Conservation (phyloP, 2,797 vertebrate species). For the Myotis vivesi region DNA sequence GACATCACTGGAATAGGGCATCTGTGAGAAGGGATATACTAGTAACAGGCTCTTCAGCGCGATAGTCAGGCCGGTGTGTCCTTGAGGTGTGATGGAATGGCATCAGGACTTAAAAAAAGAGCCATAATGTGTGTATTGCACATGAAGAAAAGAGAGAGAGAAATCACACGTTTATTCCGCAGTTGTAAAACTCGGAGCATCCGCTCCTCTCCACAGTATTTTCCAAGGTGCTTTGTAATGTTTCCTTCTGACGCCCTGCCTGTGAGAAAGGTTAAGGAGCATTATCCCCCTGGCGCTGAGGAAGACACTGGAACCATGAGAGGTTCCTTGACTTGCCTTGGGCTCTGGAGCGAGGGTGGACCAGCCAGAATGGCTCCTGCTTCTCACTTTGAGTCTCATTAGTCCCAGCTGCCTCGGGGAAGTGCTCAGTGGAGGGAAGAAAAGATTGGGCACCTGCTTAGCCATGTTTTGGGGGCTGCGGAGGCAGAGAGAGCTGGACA, state of each 20-base stretch:
- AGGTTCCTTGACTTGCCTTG: not conserved
- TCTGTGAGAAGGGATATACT: not conserved
- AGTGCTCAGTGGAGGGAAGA: not conserved
- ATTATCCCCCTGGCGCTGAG: not conserved
- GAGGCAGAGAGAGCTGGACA: not conserved
- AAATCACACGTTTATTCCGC: not conserved
- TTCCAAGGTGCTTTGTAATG: not conserved
- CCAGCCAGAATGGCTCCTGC: not conserved
- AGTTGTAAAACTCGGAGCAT: not conserved
- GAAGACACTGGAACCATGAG: not conserved
- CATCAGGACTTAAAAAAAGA: not conserved
- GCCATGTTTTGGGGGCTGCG: not conserved
- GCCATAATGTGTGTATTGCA: not conserved
- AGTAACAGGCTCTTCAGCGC: not conserved
- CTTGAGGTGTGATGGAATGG: not conserved
- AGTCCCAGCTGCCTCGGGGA: not conserved
- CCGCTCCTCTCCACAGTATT: not conserved
- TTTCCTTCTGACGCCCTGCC: not conserved
- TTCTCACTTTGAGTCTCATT: not conserved
- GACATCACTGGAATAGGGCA: not conserved
- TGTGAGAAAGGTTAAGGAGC: not conserved
- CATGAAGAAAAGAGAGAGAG: not conserved
- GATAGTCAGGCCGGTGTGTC: fast-evolving
- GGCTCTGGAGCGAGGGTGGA: not conserved
- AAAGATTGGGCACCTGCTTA: not conserved